Evolutionary conservation across 2,888 invertebrate genomes (phyloP).

Genomic region (Megastigmus dorsalis): DNA sequence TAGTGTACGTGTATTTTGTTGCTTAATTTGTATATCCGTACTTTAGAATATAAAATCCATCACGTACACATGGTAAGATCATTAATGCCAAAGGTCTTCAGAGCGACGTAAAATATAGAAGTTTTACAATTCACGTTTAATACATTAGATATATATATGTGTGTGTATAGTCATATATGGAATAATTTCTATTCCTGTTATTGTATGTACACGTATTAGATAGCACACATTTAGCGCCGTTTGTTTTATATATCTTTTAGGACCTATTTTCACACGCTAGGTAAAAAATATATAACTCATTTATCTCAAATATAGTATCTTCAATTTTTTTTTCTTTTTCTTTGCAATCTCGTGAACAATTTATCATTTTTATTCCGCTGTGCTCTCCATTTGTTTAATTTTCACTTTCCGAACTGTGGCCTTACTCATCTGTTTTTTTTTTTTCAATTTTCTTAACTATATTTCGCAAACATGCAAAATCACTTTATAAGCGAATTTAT

Average conservation of each 20-base stretch:
- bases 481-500: too few relatives aligned
- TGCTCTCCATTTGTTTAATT: too few relatives aligned
- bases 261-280: slow-evolving; percentile 20
- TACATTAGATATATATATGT: slow-evolving; percentile 3
- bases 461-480: too few relatives aligned
- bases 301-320: slow-evolving; percentile 24
- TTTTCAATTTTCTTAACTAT: too few relatives aligned
- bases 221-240: slow-evolving; percentile 28
- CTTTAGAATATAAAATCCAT: slow-evolving; percentile 66
- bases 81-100: slow-evolving; percentile 49
- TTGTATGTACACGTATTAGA: slow-evolving; percentile 27
- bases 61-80: slow-evolving; percentile 57
- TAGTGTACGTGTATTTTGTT: background rate
- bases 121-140: slow-evolving; percentile 42
- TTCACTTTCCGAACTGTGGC: too few relatives aligned
- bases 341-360: too few relatives aligned
- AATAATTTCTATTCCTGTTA: background rate
- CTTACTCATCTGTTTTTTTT: too few relatives aligned
- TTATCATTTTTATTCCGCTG: too few relatives aligned
- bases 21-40: slow-evolving; percentile 40
- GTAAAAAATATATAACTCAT: slow-evolving; percentile 46
- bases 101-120: slow-evolving; percentile 60
- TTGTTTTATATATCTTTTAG: slow-evolving; percentile 29
- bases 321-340: background rate
- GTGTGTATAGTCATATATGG: too few relatives aligned